Evolutionary conservation across 2,797 vertebrate genomes (phyloP), one percentile per base, ranked within the genome.

Genomic region (Periparus ater): DNA sequence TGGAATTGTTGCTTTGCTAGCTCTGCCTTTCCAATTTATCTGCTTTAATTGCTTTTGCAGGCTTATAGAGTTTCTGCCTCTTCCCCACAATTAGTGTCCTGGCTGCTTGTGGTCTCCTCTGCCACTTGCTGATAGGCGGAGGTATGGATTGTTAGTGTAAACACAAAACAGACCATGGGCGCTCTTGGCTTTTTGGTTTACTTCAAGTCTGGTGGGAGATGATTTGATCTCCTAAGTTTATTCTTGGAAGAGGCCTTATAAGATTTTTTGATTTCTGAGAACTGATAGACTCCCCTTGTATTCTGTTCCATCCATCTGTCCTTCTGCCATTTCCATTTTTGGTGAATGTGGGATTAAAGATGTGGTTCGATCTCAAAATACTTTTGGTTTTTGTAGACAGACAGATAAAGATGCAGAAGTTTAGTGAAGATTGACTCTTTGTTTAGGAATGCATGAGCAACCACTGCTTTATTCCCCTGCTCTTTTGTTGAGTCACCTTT

Each of bases 231-330:
- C 19, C 36, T 38, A 66, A 75, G 48, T 72, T 83, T 74, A 54
- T 96, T 91, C 55, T 71, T 66, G 48, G 76, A 91, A 88, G 44
- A 89, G 68, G 6, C 62, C 47, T 91, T 93, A 48, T 62, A 88
- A 72, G 10, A 50, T 81, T 73, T 73, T 88, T 77, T 88, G 26
- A 60, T 91, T 95, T 94, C 80, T 88, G 67, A 53, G 50, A 80
- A 81, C 27, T 45, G 36, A 25, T 71, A 58, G 66, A 29, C 4
- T 66, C 16, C 26, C 16, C 9, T 12, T 13, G 21, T 66, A 53
- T 25, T 72, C 30, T 65, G 18, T 44, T 65, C 29, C 23, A 20
- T 57, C 36, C 32, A 5, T 84, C 42, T 21, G 21, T 72, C 48
- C 47, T 71, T 79, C 27, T 89, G 57, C 65, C 19, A 62, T 79